Conservation (phyloP, 2,113 vertebrate genomes). For the Apodemus speciosus region DNA sequence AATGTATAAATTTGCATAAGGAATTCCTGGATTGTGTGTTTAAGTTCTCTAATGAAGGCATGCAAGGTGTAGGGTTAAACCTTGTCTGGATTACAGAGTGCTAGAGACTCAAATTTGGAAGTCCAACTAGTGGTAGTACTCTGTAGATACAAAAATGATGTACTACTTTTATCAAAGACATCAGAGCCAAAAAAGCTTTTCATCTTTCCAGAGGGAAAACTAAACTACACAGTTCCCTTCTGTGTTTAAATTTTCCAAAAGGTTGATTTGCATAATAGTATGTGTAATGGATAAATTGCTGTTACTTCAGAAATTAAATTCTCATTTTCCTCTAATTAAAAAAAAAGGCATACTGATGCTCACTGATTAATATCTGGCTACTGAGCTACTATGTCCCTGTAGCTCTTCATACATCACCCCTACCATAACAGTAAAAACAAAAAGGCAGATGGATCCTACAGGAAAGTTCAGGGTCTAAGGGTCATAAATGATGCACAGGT, state of each 20-base stretch:
- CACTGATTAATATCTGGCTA: not conserved
- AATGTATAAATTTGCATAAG: conserved; percentile 91
- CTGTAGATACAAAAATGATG: conserved; percentile 82
- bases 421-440: not conserved
- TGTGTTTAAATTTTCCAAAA: conserved; percentile 81
- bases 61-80: conserved; percentile 83
- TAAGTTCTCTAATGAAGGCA: conserved; percentile 85
- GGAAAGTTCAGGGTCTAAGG: not conserved
- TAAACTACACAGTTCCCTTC: conserved; percentile 78
- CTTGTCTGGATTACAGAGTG: conserved; percentile 76
- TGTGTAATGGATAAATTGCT: conserved; percentile 85
- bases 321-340: not conserved
- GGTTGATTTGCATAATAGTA: conserved; percentile 81
- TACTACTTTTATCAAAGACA: conserved; percentile 78
- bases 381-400: not conserved
- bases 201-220: conserved; percentile 79
- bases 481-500: not conserved
- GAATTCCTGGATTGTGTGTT: conserved; percentile 86
- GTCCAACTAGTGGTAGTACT: conserved; percentile 84
- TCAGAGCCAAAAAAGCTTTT: conserved; percentile 82
- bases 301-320: conserved; percentile 84
- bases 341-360: not conserved
- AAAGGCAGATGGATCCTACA: not conserved
- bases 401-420: not conserved
- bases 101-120: conserved; percentile 68